These are phyloP conservation scores for Tribolium madens DNA, from an alignment of 1,140 invertebrate species.

Conservation along the genomic window DNA sequence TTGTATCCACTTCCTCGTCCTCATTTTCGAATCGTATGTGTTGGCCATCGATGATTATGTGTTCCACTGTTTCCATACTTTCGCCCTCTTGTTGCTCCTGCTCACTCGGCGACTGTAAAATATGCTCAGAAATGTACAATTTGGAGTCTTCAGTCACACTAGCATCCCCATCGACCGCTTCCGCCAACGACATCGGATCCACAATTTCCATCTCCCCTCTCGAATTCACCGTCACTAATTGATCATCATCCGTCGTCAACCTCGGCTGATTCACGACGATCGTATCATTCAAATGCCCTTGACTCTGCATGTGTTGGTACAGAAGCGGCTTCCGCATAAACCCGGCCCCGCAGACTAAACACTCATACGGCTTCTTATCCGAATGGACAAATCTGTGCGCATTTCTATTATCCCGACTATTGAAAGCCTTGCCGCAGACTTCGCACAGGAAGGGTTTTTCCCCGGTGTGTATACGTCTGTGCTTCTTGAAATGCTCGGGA, in stretches of 20 bases:
- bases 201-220: slow-evolving; percentile 61
- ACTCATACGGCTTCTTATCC: slow-evolving; percentile 89
- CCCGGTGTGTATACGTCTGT: slow-evolving; percentile 80
- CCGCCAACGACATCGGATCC: slow-evolving; percentile 46
- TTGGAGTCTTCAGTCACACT: slow-evolving; percentile 66
- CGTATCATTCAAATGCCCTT: slow-evolving; percentile 77
- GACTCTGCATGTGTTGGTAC: slow-evolving; percentile 80
- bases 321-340: slow-evolving; percentile 87
- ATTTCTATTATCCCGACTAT: slow-evolving; percentile 86
- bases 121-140: slow-evolving; percentile 65
- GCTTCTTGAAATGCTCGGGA: slow-evolving; percentile 87
- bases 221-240: slow-evolving; percentile 66
- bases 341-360: slow-evolving; percentile 81
- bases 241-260: slow-evolving; percentile 72
- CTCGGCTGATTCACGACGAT: slow-evolving; percentile 85
- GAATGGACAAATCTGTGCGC: slow-evolving; percentile 87
- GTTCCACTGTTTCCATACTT: slow-evolving; percentile 64
- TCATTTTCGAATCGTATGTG: slow-evolving; percentile 59
- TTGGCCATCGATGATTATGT: slow-evolving; percentile 70
- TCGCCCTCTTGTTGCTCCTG: slow-evolving; percentile 63
- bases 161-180: slow-evolving; percentile 52
- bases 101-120: slow-evolving; percentile 17
- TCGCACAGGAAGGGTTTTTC: slow-evolving; percentile 85
- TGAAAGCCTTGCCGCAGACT: slow-evolving; percentile 89
- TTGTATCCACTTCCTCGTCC: slow-evolving; percentile 61